Evolutionary conservation across 1,140 invertebrate species (phyloP).

Genomic region (Lethrus apterus): DNA sequence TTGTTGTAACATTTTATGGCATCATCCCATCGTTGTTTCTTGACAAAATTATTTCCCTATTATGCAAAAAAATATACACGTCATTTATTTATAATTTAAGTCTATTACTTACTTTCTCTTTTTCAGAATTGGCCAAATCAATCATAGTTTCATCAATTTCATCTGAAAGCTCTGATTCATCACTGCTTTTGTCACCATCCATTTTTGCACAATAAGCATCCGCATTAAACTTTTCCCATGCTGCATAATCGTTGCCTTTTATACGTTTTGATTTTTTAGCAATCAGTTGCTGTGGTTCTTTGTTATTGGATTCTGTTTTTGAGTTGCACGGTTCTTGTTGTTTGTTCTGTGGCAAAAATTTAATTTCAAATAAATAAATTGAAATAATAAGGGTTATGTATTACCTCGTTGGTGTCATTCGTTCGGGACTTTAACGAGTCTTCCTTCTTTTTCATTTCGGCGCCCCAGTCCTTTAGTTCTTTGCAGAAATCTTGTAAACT

Average conservation of each 20-base stretch:
- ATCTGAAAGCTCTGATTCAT: constrained; percentile 43
- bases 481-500: constrained; percentile 65
- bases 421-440: constrained; percentile 42
- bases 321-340: not conserved
- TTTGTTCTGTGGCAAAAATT: not conserved
- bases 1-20: constrained; percentile 74
- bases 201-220: constrained; percentile 64
- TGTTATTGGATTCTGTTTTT: not conserved
- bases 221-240: constrained; percentile 79
- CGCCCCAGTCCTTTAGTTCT: constrained; percentile 77
- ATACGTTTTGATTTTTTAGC: constrained; percentile 40
- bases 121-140: constrained; percentile 51
- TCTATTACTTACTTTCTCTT: constrained; percentile 51
- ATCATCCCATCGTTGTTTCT: constrained; percentile 65
- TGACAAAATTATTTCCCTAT: constrained; percentile 77
- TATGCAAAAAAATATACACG: constrained; percentile 40
- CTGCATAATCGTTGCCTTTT: constrained; percentile 55
- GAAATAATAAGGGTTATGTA: not conserved
- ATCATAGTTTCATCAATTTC: constrained; percentile 42
- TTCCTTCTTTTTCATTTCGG: constrained; percentile 77
- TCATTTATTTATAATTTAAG: constrained; percentile 7
- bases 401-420: too few relatives aligned
- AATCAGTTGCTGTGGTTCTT: constrained; percentile 43
- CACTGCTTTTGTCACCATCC: constrained; percentile 50
- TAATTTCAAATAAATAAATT: not conserved